These are phyloP conservation scores for Discoglossus pictus DNA, from an alignment of 2,797 vertebrate genomes.

Conservation along the genomic window DNA sequence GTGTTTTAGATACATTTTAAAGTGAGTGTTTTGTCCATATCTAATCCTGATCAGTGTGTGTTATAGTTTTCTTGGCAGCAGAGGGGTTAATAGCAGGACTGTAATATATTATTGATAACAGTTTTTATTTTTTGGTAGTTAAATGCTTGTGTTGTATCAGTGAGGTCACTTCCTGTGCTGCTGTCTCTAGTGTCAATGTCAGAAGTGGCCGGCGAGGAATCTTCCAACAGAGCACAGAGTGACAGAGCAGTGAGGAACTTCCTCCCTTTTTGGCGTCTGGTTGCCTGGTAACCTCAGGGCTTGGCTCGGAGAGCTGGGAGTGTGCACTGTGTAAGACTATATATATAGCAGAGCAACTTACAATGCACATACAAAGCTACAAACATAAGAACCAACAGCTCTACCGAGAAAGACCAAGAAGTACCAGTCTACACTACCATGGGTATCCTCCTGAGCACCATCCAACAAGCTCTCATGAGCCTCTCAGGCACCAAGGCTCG, in stretches of 20 bases:
- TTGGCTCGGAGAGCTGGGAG: too few relatives aligned
- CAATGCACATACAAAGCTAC: too few relatives aligned
- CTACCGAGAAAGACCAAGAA: too few relatives aligned
- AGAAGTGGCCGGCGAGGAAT: background rate
- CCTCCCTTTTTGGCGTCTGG: too few relatives aligned
- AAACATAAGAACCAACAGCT: too few relatives aligned
- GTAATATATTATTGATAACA: too few relatives aligned
- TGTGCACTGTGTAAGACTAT: too few relatives aligned
- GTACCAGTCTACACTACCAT: background rate
- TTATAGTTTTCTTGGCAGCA: background rate
- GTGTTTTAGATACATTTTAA: too few relatives aligned
- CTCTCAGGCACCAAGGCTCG: slow-evolving; percentile 13
- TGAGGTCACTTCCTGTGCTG: slow-evolving; percentile 22
- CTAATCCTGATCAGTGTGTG: background rate
- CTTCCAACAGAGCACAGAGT: slow-evolving; percentile 17
- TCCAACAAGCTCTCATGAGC: background rate
- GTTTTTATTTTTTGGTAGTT: too few relatives aligned
- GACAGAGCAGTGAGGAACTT: background rate
- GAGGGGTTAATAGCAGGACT: too few relatives aligned
- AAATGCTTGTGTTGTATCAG: slow-evolving; percentile 1
- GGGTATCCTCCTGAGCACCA: background rate
- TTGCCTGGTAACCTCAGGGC: too few relatives aligned
- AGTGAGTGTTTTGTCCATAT: background rate
- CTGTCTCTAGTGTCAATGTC: background rate
- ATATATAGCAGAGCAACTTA: too few relatives aligned